Percentiles rank a stretch among this genome's conserved stretches.
Conservation (phyloP, 1,140 invertebrate species). For the Bombus fervidus region DNA sequence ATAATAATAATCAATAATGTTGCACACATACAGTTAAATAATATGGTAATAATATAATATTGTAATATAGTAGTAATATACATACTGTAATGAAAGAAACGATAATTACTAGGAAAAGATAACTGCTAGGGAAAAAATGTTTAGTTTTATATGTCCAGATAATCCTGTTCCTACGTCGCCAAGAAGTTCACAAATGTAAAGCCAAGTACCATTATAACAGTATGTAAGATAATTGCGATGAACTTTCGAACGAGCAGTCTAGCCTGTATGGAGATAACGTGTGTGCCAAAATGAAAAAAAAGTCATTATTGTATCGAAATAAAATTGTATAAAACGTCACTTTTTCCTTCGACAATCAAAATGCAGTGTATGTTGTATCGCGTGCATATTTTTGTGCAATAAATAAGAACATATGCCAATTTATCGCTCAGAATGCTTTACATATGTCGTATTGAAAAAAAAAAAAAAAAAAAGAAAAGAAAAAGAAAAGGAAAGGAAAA, state of each 20-base stretch:
- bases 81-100: too few species aligned
- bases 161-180: conserved; percentile 28
- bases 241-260: conserved; percentile 8
- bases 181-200: neutral
- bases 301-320: neutral
- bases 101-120: too few species aligned
- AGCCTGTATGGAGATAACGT: conserved; percentile 17
- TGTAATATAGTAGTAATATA: neutral
- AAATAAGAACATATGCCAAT: neutral
- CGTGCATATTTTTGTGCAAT: conserved; percentile 32
- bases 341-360: conserved; percentile 58
- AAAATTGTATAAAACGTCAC: neutral
- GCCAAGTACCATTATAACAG: neutral
- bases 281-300: conserved; percentile 48
- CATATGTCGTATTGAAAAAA: neutral
- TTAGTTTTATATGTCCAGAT: neutral
- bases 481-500: too few species aligned
- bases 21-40: too few species aligned
- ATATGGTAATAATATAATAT: neutral
- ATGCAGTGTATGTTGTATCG: conserved; percentile 36
- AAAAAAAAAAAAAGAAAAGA: neutral
- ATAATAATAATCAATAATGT: neutral
- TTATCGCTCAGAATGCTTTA: conserved; percentile 14
- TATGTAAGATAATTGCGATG: conserved; percentile 11
- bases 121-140: too few species aligned